Base-by-base conservation (phyloP, 2,888 invertebrate species). In the Raillietiella orientalis region DNA sequence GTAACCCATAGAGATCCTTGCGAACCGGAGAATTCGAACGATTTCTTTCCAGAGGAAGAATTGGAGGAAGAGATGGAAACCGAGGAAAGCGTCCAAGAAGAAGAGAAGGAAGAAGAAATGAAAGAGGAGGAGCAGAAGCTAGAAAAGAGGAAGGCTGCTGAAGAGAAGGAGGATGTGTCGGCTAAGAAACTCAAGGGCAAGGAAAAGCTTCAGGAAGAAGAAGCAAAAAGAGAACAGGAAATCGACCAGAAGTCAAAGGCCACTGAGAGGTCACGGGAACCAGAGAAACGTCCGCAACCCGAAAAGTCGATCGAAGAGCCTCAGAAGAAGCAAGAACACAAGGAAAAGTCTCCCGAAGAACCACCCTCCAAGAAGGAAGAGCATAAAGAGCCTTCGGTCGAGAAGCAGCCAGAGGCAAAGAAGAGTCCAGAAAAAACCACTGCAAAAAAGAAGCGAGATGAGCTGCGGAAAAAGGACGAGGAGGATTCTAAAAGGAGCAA, bases 51-150 rank as follows among this genome's bases (percentile, higher is more conserved):
- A n/a, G n/a, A n/a, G n/a, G n/a, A n/a, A n/a, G n/a, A n/a, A n/a
- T n/a, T 52, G 34, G 56, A 58, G 29, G 50, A 53, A 42, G 46
- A 45, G 38, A 47, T 45, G 34, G 47, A 37, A 32, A 34, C 45
- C 39, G 43, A 44, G 33, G 42, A 45, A 35, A 37, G 42, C 29
- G 38, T 44, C 34, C 36, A 36, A 35, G 35, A 39, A 46, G 46
- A 41, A 19, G 27, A 25, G 24, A 28, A 31, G 16, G 28, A 28
- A 21, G 28, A 28, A 30, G 32, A 31, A 20, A 14, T 16, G 27
- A 33, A 26, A 25, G 30, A 25, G 21, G 30, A 29, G 24, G 31
- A 29, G 24, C 31, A 32, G 21, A 24, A 26, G 25, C 31, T 21
- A 23, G 22, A 28, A 25, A 30, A 31, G 29, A 47, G 50, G 32